Conservation (phyloP, 2,888 invertebrate genomes). For the Atrina japonica region DNA sequence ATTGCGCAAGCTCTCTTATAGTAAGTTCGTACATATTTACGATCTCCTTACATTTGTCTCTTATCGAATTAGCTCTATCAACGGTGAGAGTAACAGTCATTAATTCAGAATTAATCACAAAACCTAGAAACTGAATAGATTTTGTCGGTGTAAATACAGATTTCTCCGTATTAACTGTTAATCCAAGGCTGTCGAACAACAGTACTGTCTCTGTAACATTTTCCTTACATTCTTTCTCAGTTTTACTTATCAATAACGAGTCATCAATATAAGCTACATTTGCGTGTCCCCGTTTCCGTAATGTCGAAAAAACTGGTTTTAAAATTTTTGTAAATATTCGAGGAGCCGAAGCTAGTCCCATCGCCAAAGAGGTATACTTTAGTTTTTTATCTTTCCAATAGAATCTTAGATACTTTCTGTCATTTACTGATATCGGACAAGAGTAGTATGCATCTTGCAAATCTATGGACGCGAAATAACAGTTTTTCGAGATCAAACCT, state of each 20-base stretch:
- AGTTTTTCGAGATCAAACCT: background rate
- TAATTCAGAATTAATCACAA: conserved; percentile 36
- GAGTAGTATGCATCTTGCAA: conserved; percentile 46
- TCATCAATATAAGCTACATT: conserved; percentile 41
- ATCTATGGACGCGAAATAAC: conserved; percentile 44
- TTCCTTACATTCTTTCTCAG: conserved; percentile 9
- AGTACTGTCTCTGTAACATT: conserved; percentile 22
- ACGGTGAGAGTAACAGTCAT: conserved; percentile 45
- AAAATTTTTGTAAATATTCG: conserved; percentile 47
- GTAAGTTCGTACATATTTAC: conserved; percentile 7
- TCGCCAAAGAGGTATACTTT: conserved; percentile 35
- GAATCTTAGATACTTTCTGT: conserved; percentile 37
- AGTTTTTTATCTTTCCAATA: conserved; percentile 26
- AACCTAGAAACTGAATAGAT: conserved; percentile 42
- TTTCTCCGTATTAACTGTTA: conserved; percentile 41
- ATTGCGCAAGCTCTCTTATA: conserved; percentile 33
- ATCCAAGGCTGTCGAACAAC: conserved; percentile 20
- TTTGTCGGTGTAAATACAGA: conserved; percentile 45
- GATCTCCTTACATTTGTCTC: conserved; percentile 15
- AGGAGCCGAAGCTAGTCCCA: conserved; percentile 33
- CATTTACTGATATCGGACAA: conserved; percentile 1
- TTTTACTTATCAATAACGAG: conserved; percentile 22
- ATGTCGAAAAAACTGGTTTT: conserved; percentile 36
- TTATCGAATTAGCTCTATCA: conserved; percentile 22
- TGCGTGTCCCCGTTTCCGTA: conserved; percentile 36